Base-by-base conservation (phyloP, 2,888 invertebrate genomes). In the Entomobrya proxima region DNA sequence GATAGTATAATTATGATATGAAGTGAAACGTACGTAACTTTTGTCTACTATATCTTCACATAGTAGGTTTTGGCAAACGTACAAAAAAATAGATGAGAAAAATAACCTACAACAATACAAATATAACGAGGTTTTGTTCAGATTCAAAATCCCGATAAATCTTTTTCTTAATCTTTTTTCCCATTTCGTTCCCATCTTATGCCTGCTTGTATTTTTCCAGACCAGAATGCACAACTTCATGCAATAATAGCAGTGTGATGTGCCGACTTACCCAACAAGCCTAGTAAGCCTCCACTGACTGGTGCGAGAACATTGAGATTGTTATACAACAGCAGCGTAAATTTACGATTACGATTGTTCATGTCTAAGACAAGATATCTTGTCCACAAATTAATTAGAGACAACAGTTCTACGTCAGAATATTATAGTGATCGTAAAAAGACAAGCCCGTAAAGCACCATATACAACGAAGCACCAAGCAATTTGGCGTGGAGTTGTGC, bases 371-470 rank as follows among this genome's bases (percentile, higher is more conserved):
- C 61, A 64, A 35, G 13, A 18, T 37, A 5, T 13, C 64, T 64
- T 32, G n/a, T 35, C 3, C 21, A 5, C 37, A 35, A n/a, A 64
- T 64, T 64, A 64, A 64, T 64, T 64, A 64, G 64, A 64, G 5
- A 37, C 32, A 64, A 1, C 4, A 18, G 27, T 1, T 55, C 7
- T 52, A 52, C n/a, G n/a, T n/a, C n/a, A n/a, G n/a, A n/a, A n/a
- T n/a, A n/a, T n/a, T n/a, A n/a, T n/a, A n/a, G n/a, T n/a, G n/a
- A n/a, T n/a, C n/a, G 44, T 44, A 44, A 44, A 24, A 44, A 47
- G 30, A 50, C 74, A 50, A 74, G 74, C 74, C 44, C 30, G 74
- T 74, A 74, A 74, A 74, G 74, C 50, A 74, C 72, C 24, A 7
- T 9, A 6, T n/a, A 21, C 32, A 35, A 18, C 11, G 6, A 55